phyloP scores from a whole-genome alignment of 2,113 vertebrate species.

The Notiomystis cincta region DNA sequence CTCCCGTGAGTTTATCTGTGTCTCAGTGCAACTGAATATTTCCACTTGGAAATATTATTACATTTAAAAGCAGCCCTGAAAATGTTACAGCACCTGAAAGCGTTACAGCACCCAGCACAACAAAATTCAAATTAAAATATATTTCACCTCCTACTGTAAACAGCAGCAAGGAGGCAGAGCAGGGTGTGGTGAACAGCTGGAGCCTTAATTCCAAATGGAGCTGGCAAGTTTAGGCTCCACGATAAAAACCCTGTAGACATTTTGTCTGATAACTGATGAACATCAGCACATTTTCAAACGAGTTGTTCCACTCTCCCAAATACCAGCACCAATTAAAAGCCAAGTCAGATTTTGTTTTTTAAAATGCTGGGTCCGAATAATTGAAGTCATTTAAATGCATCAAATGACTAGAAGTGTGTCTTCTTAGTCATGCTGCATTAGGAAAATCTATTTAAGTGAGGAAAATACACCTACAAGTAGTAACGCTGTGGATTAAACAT shows the following conservation, averaged over 20 bases:
- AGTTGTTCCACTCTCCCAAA: constrained; percentile 42
- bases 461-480: not conserved
- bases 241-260: constrained; percentile 49
- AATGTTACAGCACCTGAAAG: accelerated
- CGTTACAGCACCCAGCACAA: not conserved
- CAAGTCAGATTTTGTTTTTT: constrained; percentile 22
- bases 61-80: not conserved
- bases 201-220: not conserved
- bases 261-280: constrained; percentile 46
- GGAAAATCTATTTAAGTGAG: not conserved
- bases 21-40: not conserved
- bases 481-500: not conserved
- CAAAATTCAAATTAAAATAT: not conserved
- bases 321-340: constrained; percentile 18
- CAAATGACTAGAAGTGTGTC: not conserved
- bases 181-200: constrained; percentile 48
- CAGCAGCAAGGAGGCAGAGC: not conserved
- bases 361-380: not conserved
- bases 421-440: not conserved
- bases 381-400: not conserved
- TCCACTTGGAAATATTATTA: not conserved
- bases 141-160: not conserved
- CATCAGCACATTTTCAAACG: constrained; percentile 61
- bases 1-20: not conserved
- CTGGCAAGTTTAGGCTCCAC: constrained; percentile 27